These are phyloP conservation scores for Aporrectodea caliginosa DNA, from an alignment of 1,140 invertebrate genomes.

Conservation along the genomic window DNA sequence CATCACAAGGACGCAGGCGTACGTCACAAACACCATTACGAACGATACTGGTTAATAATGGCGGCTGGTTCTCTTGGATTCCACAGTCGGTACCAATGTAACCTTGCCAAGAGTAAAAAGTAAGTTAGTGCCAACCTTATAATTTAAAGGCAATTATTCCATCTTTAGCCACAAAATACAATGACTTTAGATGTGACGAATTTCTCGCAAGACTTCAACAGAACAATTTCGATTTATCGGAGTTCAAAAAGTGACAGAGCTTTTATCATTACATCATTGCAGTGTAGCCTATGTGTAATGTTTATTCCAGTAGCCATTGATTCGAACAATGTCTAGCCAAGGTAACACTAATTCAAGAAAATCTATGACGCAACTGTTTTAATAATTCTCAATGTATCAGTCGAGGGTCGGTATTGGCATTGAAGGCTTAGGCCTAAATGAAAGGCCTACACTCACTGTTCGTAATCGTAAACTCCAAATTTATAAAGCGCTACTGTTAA, in stretches of 20 bases:
- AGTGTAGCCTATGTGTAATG: too few species aligned
- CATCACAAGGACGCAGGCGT: neutral
- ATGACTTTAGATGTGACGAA: neutral
- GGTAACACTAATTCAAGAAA: too few species aligned
- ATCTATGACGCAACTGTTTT: too few species aligned
- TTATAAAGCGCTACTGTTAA: too few species aligned
- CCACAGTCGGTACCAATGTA: neutral
- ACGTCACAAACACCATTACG: neutral
- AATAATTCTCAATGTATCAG: too few species aligned
- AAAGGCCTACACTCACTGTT: too few species aligned
- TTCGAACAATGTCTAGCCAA: too few species aligned
- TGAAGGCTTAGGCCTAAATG: too few species aligned
- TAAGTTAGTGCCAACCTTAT: neutral
- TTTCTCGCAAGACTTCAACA: neutral
- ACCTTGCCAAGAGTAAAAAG: too few species aligned
- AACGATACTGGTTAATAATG: neutral
- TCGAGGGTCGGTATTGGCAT: too few species aligned
- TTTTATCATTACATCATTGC: neutral
- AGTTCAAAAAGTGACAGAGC: neutral
- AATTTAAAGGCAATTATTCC: neutral
- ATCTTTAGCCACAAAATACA: neutral
- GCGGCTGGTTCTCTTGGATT: neutral
- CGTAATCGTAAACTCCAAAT: too few species aligned
- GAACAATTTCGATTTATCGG: neutral
- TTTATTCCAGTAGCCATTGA: too few species aligned